Evolutionary conservation across 2,113 vertebrate genomes (phyloP).

Genomic region (Spermophilus dauricus): DNA sequence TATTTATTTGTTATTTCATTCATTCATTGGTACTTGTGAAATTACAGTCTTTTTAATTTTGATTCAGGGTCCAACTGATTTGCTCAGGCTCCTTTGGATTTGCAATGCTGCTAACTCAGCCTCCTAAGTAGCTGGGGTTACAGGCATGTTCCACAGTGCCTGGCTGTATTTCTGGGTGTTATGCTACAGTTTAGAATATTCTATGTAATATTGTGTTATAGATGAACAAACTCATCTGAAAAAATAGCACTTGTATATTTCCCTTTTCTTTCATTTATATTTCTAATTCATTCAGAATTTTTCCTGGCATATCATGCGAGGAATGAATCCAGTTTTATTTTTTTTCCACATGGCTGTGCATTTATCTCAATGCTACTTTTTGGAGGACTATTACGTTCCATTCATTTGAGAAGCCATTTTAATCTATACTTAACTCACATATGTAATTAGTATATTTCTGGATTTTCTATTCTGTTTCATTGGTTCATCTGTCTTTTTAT

Average conservation of each 20-base stretch:
- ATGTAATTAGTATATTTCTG: neutral
- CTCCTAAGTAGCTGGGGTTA: neutral
- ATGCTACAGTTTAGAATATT: neutral
- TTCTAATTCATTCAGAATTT: constrained; percentile 39
- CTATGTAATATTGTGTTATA: neutral
- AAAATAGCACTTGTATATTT: constrained; percentile 28
- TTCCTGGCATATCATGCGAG: neutral
- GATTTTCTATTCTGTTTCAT: neutral
- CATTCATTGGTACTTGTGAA: neutral
- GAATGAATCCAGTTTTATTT: constrained; percentile 8
- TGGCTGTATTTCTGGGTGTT: neutral
- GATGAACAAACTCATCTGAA: neutral
- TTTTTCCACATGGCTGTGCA: constrained; percentile 20
- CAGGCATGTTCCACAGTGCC: neutral
- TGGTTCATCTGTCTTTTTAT: constrained; percentile 17
- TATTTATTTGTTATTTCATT: neutral
- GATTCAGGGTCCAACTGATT: neutral
- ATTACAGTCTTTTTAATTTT: neutral
- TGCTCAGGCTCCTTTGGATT: neutral
- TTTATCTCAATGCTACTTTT: neutral
- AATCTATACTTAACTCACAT: neutral
- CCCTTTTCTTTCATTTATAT: constrained; percentile 42
- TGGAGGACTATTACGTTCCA: neutral
- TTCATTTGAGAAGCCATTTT: neutral
- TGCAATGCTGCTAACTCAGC: neutral